phyloP scores from a whole-genome alignment of 2,797 vertebrate genomes.

The Aphelocoma californica region DNA sequence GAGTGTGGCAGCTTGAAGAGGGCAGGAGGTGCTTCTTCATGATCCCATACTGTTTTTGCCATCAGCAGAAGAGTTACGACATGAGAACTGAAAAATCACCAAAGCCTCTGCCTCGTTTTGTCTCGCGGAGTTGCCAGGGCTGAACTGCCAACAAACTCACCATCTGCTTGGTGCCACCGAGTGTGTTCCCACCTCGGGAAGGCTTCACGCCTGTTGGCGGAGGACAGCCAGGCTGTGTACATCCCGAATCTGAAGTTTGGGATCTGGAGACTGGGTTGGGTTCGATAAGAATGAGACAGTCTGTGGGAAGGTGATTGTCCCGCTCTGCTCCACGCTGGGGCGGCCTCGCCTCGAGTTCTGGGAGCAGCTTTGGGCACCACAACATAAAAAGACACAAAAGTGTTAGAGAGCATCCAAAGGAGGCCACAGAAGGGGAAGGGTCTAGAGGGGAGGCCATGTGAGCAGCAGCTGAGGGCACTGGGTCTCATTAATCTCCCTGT shows the following conservation, averaged over 20 bases:
- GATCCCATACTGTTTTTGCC: background rate
- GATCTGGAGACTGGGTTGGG: background rate
- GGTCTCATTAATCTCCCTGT: background rate
- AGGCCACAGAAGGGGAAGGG: rapidly evolving
- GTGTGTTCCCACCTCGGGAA: background rate
- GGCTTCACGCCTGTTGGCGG: background rate
- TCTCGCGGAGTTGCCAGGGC: background rate
- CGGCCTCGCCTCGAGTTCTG: rapidly evolving
- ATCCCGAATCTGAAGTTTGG: background rate
- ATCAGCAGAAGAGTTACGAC: background rate
- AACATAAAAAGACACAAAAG: background rate
- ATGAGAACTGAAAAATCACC: background rate
- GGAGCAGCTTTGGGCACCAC: background rate
- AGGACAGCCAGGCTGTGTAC: background rate
- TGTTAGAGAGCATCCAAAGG: background rate
- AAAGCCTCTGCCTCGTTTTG: background rate
- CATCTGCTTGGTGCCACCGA: background rate
- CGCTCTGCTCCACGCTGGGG: rapidly evolving
- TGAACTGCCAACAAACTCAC: background rate
- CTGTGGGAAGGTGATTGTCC: background rate
- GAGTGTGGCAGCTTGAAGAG: background rate
- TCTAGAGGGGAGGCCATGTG: background rate
- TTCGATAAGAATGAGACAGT: background rate
- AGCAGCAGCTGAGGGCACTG: too few species aligned
- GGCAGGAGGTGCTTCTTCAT: background rate